phyloP scores from a whole-genome alignment of 1,140 invertebrate species.

The Drosophila obscura region DNA sequence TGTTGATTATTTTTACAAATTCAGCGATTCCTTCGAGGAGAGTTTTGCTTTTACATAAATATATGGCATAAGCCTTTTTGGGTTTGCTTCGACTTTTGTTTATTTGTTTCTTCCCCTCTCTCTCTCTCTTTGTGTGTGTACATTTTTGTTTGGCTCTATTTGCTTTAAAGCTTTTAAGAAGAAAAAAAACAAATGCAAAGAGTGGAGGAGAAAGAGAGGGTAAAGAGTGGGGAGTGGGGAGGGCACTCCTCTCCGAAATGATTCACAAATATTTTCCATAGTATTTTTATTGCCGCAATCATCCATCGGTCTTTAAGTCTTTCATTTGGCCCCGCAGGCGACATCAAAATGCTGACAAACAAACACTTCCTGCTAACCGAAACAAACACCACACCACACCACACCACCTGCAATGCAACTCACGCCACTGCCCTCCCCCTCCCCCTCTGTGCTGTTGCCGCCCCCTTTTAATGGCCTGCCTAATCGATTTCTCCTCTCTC shows the following conservation, averaged over 20 bases:
- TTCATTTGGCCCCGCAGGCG: background rate
- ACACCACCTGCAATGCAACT: background rate
- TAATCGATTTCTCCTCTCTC: slow-evolving; percentile 56
- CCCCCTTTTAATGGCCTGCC: slow-evolving; percentile 1
- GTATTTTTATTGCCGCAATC: slow-evolving; percentile 69
- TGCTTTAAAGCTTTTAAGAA: slow-evolving; percentile 67
- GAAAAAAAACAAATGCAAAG: background rate
- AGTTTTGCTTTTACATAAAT: slow-evolving; percentile 16
- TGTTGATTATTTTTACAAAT: slow-evolving; percentile 69
- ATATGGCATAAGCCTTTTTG: slow-evolving; percentile 64
- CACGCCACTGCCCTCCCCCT: slow-evolving; percentile 6
- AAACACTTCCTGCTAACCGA: slow-evolving; percentile 14
- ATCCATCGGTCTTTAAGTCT: slow-evolving; percentile 25
- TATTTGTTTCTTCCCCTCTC: slow-evolving; percentile 48
- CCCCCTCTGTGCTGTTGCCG: no score
- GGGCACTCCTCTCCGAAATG: slow-evolving; percentile 38
- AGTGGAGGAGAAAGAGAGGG: background rate
- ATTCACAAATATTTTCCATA: slow-evolving; percentile 73
- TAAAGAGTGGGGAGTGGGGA: background rate
- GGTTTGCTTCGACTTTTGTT: slow-evolving; percentile 46
- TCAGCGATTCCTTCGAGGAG: slow-evolving; percentile 55
- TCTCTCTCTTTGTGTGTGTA: background rate
- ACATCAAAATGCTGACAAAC: slow-evolving; percentile 9
- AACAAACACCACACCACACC: background rate
- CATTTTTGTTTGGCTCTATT: slow-evolving; percentile 71